Conservation (phyloP, 2,888 invertebrate species). For the Heliconius ethilla region DNA sequence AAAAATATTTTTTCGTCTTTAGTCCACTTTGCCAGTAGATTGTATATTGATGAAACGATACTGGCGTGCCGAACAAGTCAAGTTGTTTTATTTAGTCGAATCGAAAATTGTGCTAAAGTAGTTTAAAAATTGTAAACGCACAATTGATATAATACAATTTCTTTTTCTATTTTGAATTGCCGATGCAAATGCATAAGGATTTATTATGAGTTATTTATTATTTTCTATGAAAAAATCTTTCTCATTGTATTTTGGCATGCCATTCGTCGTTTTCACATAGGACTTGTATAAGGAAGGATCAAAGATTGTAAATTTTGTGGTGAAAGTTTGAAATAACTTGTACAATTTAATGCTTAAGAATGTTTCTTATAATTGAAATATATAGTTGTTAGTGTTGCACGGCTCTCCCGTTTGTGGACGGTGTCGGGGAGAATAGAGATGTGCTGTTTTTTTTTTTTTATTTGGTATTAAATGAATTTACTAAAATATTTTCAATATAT, state of each 20-base stretch:
- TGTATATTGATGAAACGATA: slow-evolving; percentile 1
- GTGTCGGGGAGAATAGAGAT: not conserved
- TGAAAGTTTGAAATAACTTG: slow-evolving; percentile 32
- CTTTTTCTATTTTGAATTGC: not conserved
- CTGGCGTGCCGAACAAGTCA: not conserved
- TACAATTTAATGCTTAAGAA: slow-evolving; percentile 41
- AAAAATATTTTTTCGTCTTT: not conserved
- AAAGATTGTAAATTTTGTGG: slow-evolving; percentile 34
- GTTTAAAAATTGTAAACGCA: slow-evolving; percentile 8
- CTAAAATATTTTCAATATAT: not conserved
- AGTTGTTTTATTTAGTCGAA: not conserved
- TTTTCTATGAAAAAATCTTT: not conserved
- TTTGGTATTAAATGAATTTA: not conserved
- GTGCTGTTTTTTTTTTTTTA: not conserved
- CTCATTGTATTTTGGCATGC: not conserved
- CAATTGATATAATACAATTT: not conserved
- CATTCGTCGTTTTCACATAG: slow-evolving; percentile 14
- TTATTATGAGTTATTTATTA: not conserved
- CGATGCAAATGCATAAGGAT: not conserved
- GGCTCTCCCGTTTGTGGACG: slow-evolving; percentile 25
- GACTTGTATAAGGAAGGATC: slow-evolving; percentile 43
- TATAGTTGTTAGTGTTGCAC: slow-evolving; percentile 44
- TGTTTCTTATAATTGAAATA: slow-evolving; percentile 31
- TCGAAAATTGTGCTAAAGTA: slow-evolving; percentile 16
- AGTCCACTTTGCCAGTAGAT: slow-evolving; percentile 15